Evolutionary conservation across 2,888 invertebrate genomes (phyloP), one percentile per base, ranked within the genome.

Genomic region (Phalera bucephala): DNA sequence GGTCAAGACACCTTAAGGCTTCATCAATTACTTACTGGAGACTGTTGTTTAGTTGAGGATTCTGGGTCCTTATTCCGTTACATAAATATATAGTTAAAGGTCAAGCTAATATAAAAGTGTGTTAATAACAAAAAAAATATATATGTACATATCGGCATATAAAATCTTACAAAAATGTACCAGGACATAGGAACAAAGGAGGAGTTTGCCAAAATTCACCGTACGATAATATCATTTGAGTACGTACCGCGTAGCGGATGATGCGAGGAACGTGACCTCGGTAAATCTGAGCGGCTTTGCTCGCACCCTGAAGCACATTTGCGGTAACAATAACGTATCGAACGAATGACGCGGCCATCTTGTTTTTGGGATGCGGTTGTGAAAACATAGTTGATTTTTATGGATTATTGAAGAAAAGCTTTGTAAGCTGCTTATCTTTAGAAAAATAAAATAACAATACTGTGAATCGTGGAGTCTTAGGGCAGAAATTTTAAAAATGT

Each of bases 251-350:
- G 19, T 25, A 12, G 1, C 8, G 23, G 29, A 33, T 48, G 32
- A 52, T 40, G 29, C 26, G 37, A 31, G 31, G 29, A 33, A 45
- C 55, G 52, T 57, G 57, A 40, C 45, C 30, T 20, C 36, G 31
- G 13, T 39, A 43, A 36, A 49, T 54, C 45, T 43, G 30, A 27
- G 28, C 14, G 43, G 52, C 52, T 58, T 58, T 45, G 33, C 37
- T 14, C 28, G 23, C 27, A 19, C 38, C 33, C 25, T 31, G 34
- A 38, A 44, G 19, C 30, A 36, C 35, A 31, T 36, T 40, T 40
- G 36, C 31, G 32, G 36, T 30, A 29, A 33, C 33, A 33, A 40
- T 47, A 47, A 17, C 9, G 11, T n/a, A 27, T 15, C 13, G 15
- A 11, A 34, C 14, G 27, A 14, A 27, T 27, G 27, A 27, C 27